phyloP scores from a whole-genome alignment of 2,797 vertebrate genomes.

The Muraenolepis orangiensis region DNA sequence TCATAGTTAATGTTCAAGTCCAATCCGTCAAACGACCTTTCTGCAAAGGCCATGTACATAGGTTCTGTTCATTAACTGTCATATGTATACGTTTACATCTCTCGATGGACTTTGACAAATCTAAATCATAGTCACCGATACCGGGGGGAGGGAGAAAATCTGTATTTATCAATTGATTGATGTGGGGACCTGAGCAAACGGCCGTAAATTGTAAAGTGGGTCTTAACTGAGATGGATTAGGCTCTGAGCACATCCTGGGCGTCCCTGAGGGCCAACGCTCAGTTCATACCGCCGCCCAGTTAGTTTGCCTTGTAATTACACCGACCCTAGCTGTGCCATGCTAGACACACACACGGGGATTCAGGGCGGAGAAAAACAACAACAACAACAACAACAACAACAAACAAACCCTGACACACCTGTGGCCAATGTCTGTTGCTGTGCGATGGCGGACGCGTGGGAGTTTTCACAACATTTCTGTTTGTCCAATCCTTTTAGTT shows the following conservation, averaged over 20 bases:
- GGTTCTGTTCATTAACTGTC: no score
- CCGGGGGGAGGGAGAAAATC: background rate
- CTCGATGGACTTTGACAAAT: background rate
- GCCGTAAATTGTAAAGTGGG: background rate
- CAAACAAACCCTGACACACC: constrained; percentile 39
- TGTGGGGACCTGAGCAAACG: background rate
- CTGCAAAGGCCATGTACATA: background rate
- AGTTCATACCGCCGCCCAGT: constrained; percentile 37
- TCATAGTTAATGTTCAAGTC: background rate
- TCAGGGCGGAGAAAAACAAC: constrained; percentile 48
- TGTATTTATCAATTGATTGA: background rate
- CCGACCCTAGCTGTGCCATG: constrained; percentile 41
- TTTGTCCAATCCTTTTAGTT: background rate
- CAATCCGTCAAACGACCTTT: background rate
- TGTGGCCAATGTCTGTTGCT: constrained; percentile 29
- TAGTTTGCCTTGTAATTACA: constrained; percentile 67
- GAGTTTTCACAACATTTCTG: background rate
- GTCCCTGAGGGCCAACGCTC: constrained; percentile 35
- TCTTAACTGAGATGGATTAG: background rate
- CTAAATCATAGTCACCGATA: background rate
- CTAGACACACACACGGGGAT: constrained; percentile 37
- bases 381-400: no score
- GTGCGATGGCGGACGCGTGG: background rate
- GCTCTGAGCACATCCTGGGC: constrained; percentile 39
- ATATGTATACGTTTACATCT: background rate